Base-by-base conservation (phyloP, 23 tunicate species). In the Halocynthia aurantium region DNA sequence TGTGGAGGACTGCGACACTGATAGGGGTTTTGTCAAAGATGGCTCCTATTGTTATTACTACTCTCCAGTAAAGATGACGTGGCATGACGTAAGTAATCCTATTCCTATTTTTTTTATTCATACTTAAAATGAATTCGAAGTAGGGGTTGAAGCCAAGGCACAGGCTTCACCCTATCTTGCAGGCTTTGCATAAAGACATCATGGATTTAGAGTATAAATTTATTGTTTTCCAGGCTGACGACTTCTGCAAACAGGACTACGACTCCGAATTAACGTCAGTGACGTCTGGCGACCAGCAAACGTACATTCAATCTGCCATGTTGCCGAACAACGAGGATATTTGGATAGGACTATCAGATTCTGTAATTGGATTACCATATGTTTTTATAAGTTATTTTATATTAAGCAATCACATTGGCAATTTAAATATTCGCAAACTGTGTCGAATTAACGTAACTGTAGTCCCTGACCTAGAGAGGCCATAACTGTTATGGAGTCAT, bases 261-360 rank as follows among this genome's bases (percentile, higher is more conserved):
- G 63, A 89, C 75, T 68, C 88, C 10, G 75, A 78, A 52, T 62
- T 88, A 17, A 64, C 95, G 6, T 82, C 95, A 0, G 75, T 88
- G 6, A 65, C 72, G 13, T 49, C 67, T 44, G 62, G 17, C 5
- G 52, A 55, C 6, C 87, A 88, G 67, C 88, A 88, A 78, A 53
- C 53, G 13, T 76, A 52, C 51, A 52, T 88, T 7, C 50, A 49
- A 10, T 63, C 40, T 18, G 11, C 68, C 10, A 74, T 52, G 62
- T 8, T 9, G 53, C 31, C 64, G 21, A 61, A 11, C 13, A 67
- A 70, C 52, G 68, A 71, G 18, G 78, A 74, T 53, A 60, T 83
- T 9, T 88, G 95, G 95, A 88, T 88, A 73, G 95, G 95, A 8
- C 53, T 88, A 57, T 88, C 95, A 10, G 95, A 88, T 79, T 57